Percentiles rank a stretch among this genome's conserved stretches.
Conservation (phyloP, 2,797 vertebrate species). For the Mormyrus hasselquistii region DNA sequence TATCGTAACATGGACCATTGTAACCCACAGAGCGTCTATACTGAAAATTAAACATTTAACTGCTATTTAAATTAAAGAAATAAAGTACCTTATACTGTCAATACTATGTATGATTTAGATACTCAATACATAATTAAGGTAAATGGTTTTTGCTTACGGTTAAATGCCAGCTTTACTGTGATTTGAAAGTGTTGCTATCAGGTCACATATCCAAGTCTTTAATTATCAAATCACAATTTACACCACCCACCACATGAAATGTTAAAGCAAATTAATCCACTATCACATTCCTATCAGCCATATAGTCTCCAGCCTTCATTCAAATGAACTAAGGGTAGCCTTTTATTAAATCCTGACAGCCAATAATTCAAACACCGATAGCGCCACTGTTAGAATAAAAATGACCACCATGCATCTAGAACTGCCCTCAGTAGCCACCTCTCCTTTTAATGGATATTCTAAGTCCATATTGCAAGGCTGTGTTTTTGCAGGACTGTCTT, state of each 20-base stretch:
- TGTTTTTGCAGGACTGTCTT: slow-evolving; percentile 4
- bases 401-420: background rate
- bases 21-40: background rate
- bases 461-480: slow-evolving; percentile 11
- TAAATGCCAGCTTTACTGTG: background rate
- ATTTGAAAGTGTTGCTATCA: background rate
- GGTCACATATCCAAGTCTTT: background rate
- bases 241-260: background rate
- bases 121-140: background rate
- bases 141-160: background rate
- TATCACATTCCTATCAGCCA: background rate
- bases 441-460: background rate
- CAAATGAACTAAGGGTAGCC: background rate
- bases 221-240: background rate
- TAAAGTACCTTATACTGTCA: background rate
- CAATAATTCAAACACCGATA: slow-evolving; percentile 9
- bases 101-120: background rate
- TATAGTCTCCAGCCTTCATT: background rate
- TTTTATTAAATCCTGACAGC: slow-evolving; percentile 8
- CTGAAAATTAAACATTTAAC: background rate
- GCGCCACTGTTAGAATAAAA: background rate
- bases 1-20: background rate
- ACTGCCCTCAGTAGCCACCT: background rate
- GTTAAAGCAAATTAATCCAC: background rate
- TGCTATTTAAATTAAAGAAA: background rate